phyloP scores from a whole-genome alignment of 53 echinoderm and acorn worm species.

The Luidia sarsii region DNA sequence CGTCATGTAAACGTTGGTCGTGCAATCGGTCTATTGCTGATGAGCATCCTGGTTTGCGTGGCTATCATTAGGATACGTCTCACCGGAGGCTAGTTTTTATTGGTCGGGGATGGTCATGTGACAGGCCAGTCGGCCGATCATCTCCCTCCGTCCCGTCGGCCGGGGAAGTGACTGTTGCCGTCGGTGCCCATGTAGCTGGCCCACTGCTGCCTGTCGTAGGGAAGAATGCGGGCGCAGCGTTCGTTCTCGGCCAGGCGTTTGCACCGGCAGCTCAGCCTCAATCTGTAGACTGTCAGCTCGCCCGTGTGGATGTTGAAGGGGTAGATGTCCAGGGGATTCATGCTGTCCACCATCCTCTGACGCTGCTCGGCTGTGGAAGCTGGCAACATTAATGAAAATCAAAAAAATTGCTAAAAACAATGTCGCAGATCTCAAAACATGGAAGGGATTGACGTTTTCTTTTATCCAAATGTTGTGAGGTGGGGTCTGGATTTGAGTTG shows the following conservation, averaged over 20 bases:
- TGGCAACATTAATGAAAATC: neutral
- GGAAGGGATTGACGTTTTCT: neutral
- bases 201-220: slow-evolving; percentile 83
- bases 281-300: slow-evolving; percentile 87
- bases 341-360: neutral
- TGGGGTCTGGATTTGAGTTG: neutral
- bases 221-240: slow-evolving; percentile 73
- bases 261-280: slow-evolving; percentile 81
- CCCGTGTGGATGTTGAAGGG: slow-evolving; percentile 94
- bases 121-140: too few relatives aligned
- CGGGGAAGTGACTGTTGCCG: slow-evolving; percentile 72
- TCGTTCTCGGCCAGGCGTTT: slow-evolving; percentile 11
- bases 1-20: too few relatives aligned
- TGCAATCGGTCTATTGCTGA: too few relatives aligned
- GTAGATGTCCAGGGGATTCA: slow-evolving; percentile 82
- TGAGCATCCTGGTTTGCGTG: too few relatives aligned
- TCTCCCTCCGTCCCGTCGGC: too few relatives aligned
- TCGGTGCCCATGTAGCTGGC: slow-evolving; percentile 83
- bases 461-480: neutral
- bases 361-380: slow-evolving; percentile 10
- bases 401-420: neutral
- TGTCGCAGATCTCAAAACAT: neutral
- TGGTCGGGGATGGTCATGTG: too few relatives aligned
- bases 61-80: too few relatives aligned
- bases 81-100: too few relatives aligned